A percentile compares a stretch with the other conserved stretches of the same genome.
Conservation (phyloP, 2,113 vertebrate genomes). For the Orthonyx spaldingii region DNA sequence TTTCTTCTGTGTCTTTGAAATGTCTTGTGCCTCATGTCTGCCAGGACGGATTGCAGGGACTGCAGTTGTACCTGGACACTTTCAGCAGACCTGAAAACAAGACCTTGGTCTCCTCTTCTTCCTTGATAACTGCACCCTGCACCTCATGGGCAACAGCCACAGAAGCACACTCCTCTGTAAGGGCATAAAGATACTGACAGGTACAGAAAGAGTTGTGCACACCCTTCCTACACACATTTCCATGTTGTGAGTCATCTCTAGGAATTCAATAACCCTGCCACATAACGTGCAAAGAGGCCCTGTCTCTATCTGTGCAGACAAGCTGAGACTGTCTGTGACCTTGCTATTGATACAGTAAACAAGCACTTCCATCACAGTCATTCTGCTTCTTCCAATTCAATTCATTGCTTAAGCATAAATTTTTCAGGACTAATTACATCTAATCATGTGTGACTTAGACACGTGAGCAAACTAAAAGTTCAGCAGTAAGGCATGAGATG, state of each 20-base stretch:
- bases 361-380: neutral
- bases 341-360: neutral
- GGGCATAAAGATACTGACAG: neutral
- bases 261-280: neutral
- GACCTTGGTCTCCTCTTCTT: neutral
- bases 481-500: neutral
- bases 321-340: neutral
- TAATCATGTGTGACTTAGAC: neutral
- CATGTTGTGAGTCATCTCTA: neutral
- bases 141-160: neutral
- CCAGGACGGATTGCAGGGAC: neutral
- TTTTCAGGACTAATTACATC: slow-evolving; percentile 39
- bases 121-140: neutral
- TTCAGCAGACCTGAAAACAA: neutral
- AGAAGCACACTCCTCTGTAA: neutral
- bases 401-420: neutral
- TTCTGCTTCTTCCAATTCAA: neutral
- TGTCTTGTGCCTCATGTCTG: neutral
- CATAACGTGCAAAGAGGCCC: neutral
- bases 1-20: neutral
- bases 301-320: neutral
- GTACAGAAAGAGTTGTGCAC: neutral
- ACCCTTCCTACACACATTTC: neutral
- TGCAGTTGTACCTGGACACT: neutral
- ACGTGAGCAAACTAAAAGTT: neutral